A percentile compares a stretch with the other conserved stretches of the same genome.
These are phyloP conservation scores for Cephonodes hylas DNA, from an alignment of 2,888 invertebrate genomes.

Conservation along the genomic window DNA sequence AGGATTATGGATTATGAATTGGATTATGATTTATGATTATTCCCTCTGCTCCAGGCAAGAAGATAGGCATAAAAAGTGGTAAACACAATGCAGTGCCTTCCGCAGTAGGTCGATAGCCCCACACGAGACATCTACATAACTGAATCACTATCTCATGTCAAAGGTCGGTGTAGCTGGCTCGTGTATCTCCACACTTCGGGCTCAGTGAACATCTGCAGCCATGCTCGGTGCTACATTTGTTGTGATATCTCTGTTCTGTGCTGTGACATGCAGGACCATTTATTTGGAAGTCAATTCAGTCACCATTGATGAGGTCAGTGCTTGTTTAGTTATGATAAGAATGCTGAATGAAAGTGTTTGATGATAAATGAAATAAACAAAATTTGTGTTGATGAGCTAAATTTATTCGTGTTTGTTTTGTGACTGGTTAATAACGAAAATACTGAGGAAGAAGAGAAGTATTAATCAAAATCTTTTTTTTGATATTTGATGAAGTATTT, in stretches of 20 bases:
- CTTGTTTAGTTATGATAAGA: background rate
- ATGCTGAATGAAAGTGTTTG: background rate
- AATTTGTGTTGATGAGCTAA: too few relatives aligned
- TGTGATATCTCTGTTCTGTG: constrained; percentile 32
- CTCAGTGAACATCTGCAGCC: constrained; percentile 16
- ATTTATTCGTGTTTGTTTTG: too few relatives aligned
- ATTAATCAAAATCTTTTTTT: too few relatives aligned
- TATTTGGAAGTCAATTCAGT: constrained; percentile 53
- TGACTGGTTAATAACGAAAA: too few relatives aligned
- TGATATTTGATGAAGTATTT: too few relatives aligned
- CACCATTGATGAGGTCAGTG: constrained; percentile 59
- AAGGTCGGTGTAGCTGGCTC: constrained; percentile 36
- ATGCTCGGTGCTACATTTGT: constrained; percentile 20
- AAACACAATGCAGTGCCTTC: constrained; percentile 12
- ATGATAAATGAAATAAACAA: too few relatives aligned
- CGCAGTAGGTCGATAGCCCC: constrained; percentile 43
- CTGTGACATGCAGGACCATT: constrained; percentile 47
- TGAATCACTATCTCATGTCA: constrained; percentile 43
- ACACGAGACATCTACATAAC: constrained; percentile 19
- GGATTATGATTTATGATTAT: too few relatives aligned
- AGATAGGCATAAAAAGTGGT: too few relatives aligned
- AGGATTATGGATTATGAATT: too few relatives aligned
- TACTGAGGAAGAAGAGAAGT: too few relatives aligned
- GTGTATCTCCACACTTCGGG: constrained; percentile 1
- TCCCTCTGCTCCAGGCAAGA: too few relatives aligned